Conservation (phyloP, 2,797 vertebrate species). For the Gambelia wislizenii region DNA sequence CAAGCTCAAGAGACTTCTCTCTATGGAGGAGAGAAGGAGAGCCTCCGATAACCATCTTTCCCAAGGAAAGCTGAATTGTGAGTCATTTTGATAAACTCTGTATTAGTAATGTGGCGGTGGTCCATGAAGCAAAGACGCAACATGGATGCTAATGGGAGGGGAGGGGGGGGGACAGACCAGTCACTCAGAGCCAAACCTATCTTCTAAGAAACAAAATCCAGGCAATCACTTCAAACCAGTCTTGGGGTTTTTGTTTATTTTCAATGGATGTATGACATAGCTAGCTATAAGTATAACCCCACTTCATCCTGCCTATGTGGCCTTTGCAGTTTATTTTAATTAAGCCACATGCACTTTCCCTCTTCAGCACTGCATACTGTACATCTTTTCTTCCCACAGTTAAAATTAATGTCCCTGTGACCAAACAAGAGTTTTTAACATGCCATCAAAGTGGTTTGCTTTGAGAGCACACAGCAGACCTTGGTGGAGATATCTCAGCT, state of each 20-base stretch:
- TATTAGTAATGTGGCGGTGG: constrained; percentile 49
- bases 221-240: not conserved
- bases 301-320: not conserved
- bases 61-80: constrained; percentile 54
- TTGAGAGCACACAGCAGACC: not conserved
- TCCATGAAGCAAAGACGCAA: constrained; percentile 32
- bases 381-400: not conserved
- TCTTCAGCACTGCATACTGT: no score
- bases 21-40: constrained; percentile 55
- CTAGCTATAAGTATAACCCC: not conserved
- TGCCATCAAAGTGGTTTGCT: not conserved
- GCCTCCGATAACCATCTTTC: constrained; percentile 71
- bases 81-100: constrained; percentile 68
- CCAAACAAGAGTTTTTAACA: no score
- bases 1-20: constrained; percentile 66
- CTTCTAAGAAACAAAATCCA: not conserved
- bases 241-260: not conserved
- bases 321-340: not conserved
- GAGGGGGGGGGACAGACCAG: not conserved
- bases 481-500: not conserved
- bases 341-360: not conserved
- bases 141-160: not conserved
- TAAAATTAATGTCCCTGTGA: not conserved
- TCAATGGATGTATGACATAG: not conserved
- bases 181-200: not conserved